These are phyloP conservation scores for Drosophila persimilis DNA, from an alignment of 1,140 invertebrate species.

Conservation along the genomic window DNA sequence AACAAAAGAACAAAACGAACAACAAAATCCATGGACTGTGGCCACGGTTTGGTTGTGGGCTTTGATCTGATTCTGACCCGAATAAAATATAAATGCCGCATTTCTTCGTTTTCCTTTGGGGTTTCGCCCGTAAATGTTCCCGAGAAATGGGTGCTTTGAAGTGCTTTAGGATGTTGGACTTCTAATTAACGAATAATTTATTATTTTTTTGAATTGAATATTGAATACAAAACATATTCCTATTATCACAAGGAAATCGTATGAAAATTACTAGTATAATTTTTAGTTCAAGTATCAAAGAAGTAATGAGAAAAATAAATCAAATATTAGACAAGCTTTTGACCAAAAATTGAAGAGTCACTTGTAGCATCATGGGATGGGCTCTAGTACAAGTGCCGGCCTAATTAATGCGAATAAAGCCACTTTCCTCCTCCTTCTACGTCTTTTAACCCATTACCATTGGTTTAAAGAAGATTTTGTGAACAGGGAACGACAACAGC, in stretches of 20 bases:
- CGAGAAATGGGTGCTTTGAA: too few species aligned
- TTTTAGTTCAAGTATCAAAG: too few species aligned
- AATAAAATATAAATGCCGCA: slow-evolving; percentile 18
- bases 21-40: slow-evolving; percentile 18
- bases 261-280: too few species aligned
- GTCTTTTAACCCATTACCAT: neutral
- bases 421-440: neutral
- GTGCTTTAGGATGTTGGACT: too few species aligned
- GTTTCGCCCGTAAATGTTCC: neutral
- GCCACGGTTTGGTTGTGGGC: slow-evolving; percentile 23
- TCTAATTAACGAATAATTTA: too few species aligned
- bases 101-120: neutral
- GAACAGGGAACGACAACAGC: slow-evolving; percentile 49
- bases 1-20: slow-evolving; percentile 26
- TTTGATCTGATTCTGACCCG: slow-evolving; percentile 38
- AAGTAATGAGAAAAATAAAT: too few species aligned
- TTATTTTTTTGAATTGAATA: too few species aligned
- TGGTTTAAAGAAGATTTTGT: slow-evolving; percentile 26
- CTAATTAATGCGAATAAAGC: slow-evolving; percentile 63
- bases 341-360: neutral
- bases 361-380: too few species aligned
- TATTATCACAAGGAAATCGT: too few species aligned
- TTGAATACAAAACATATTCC: too few species aligned
- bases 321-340: neutral
- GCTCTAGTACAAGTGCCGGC: neutral